Evolutionary conservation across 1,140 invertebrate species (phyloP).

Genomic region (Trachymyrmex septentrionalis): DNA sequence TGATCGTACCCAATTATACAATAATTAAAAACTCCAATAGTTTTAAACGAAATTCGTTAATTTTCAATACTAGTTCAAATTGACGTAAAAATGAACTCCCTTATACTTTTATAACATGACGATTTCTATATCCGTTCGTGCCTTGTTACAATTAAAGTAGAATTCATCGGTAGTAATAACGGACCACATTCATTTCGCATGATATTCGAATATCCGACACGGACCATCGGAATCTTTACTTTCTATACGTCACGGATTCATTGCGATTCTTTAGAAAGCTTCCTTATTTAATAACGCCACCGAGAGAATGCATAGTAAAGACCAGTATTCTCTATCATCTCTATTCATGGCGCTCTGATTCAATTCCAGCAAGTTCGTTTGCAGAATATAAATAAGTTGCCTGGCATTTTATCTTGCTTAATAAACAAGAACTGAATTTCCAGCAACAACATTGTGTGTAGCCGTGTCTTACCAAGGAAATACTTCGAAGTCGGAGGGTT

Average conservation of each 20-base stretch:
- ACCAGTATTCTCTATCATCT: slow-evolving; percentile 26
- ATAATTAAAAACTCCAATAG: not conserved
- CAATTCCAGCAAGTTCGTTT: slow-evolving; percentile 41
- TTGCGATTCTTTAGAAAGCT: slow-evolving; percentile 36
- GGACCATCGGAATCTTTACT: not conserved
- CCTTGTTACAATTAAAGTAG: not conserved
- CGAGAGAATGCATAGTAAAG: slow-evolving; percentile 16
- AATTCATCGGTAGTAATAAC: slow-evolving; percentile 6
- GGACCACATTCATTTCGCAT: slow-evolving; percentile 13
- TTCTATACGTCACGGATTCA: slow-evolving; percentile 18
- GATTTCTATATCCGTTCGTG: not conserved
- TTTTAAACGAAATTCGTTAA: not conserved
- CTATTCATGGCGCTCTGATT: slow-evolving; percentile 51
- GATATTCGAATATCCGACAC: not conserved
- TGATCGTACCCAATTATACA: not conserved
- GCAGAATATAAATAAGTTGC: slow-evolving; percentile 55
- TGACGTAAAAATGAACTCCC: not conserved
- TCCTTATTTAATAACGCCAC: slow-evolving; percentile 49
- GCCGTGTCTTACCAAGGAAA: not conserved
- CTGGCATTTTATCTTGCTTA: slow-evolving; percentile 36
- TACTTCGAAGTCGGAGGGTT: not conserved
- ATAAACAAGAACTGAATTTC: slow-evolving; percentile 50
- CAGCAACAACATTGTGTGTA: not conserved
- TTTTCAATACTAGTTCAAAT: not conserved
- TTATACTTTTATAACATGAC: not conserved